phyloP scores from a whole-genome alignment of 1,140 invertebrate species.

The Bombyx mandarina region DNA sequence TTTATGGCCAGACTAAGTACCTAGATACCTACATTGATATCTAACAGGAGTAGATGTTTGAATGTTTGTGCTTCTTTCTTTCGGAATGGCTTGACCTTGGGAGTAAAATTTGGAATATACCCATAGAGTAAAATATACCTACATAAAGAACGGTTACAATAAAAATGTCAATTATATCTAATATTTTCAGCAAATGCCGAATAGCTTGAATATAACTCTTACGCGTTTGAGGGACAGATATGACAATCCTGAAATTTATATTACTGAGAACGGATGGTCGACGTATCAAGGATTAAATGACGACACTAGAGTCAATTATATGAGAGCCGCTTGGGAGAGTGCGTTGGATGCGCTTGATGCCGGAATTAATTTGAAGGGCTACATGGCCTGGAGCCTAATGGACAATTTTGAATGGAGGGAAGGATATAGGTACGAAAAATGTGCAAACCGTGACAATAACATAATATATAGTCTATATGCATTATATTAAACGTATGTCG shows the following conservation, averaged over 20 bases:
- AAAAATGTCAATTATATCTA: not conserved
- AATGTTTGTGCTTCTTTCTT: too few relatives aligned
- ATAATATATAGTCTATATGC: too few relatives aligned
- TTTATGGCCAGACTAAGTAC: too few relatives aligned
- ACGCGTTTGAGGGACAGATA: slow-evolving; percentile 8
- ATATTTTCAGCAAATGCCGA: slow-evolving; percentile 12
- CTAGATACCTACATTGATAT: too few relatives aligned
- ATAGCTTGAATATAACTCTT: slow-evolving; percentile 8
- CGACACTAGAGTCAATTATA: slow-evolving; percentile 11
- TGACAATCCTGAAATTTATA: slow-evolving; percentile 5
- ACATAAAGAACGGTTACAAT: not conserved
- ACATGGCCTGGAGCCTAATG: slow-evolving; percentile 16
- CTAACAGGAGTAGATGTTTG: too few relatives aligned
- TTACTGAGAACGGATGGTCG: slow-evolving; percentile 16
- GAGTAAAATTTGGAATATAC: not conserved
- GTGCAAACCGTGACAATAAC: too few relatives aligned
- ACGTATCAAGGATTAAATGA: slow-evolving; percentile 8
- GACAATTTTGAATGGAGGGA: slow-evolving; percentile 67
- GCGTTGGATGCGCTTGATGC: slow-evolving; percentile 77
- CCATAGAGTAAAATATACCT: not conserved
- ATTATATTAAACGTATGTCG: too few relatives aligned
- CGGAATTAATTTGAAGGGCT: slow-evolving; percentile 76
- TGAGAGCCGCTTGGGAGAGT: slow-evolving; percentile 51
- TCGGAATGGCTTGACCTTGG: not conserved
- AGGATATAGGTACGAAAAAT: slow-evolving; percentile 50